Evolutionary conservation across 2,113 vertebrate genomes (phyloP), one percentile per base, ranked within the genome.

Genomic region (Cyprinodon brontotheroides): DNA sequence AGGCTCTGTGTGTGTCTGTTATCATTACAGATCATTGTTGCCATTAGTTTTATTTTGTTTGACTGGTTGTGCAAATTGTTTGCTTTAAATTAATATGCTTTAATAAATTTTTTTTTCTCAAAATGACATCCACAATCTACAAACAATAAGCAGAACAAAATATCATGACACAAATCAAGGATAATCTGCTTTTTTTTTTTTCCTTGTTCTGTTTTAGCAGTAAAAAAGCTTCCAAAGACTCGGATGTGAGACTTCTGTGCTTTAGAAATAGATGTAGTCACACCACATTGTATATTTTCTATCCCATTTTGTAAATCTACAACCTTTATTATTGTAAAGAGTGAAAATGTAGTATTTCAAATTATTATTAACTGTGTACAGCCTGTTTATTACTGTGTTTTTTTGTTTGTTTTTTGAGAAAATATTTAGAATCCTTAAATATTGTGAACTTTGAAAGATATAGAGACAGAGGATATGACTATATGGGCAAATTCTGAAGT

Each of bases 201-300:
- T 45, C n/a, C 62, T 77, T 64, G 72, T 76, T 45, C 43, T 78
- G 48, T 75, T 61, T 86, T 61, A 78, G 77, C 68, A 86, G 81
- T 68, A 80, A 90, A 81, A 57, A 86, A 68, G 76, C 87, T 89
- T 92, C 85, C 91, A 93, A 90, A 91, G 93, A 92, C 89, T 87
- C 86, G 57, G 70, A 81, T 74, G 68, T 62, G 29, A 60, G 59
- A 47, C 68, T 22, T 53, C 76, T 40, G 77, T 81, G 78, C 40
- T 20, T 75, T 63, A 72, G 72, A 64, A 62, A 79, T 60, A 80
- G 38, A 70, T 75, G 79, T 67, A 78, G 80, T 84, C 71, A 78
- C 71, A 80, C 74, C 63, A 75, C 77, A 83, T 62, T 84, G 40
- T 86, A 86, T 66, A 87, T 93, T 93, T 94, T 92, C 62, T 91